Evolutionary conservation across 2,113 vertebrate species (phyloP).

Genomic region (Crotophaga sulcirostris): DNA sequence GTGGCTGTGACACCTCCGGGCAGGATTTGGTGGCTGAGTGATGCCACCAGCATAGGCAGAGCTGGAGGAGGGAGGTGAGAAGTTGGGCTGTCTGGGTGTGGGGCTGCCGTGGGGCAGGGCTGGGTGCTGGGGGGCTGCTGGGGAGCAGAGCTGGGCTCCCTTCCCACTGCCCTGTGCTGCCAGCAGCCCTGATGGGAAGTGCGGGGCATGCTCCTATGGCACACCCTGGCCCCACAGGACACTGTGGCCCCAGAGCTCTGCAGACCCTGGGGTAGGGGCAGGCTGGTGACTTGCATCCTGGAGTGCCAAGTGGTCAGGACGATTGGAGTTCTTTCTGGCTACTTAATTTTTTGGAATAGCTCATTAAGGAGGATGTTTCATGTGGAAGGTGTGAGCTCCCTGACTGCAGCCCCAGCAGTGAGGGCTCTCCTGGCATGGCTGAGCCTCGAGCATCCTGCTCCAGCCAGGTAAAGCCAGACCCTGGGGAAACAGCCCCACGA

Average conservation of each 20-base stretch:
- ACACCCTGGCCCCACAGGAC: background rate
- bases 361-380: fast-evolving
- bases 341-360: background rate
- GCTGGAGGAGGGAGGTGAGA: background rate
- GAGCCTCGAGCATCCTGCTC: background rate
- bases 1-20: background rate
- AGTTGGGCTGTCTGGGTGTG: background rate
- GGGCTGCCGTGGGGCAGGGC: background rate
- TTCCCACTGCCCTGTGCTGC: background rate
- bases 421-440: background rate
- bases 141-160: background rate
- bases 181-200: background rate
- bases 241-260: background rate
- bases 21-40: background rate
- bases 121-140: background rate
- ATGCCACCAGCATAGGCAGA: fast-evolving
- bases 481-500: fast-evolving
- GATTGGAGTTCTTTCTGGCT: too few species aligned
- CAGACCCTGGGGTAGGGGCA: background rate
- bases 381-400: background rate
- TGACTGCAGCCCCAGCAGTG: fast-evolving
- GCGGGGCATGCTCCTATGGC: fast-evolving
- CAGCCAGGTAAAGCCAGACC: background rate
- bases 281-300: background rate
- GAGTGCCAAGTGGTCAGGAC: background rate